Evolutionary conservation across 2,888 invertebrate genomes (phyloP).

Genomic region (Acrobasis suavella): DNA sequence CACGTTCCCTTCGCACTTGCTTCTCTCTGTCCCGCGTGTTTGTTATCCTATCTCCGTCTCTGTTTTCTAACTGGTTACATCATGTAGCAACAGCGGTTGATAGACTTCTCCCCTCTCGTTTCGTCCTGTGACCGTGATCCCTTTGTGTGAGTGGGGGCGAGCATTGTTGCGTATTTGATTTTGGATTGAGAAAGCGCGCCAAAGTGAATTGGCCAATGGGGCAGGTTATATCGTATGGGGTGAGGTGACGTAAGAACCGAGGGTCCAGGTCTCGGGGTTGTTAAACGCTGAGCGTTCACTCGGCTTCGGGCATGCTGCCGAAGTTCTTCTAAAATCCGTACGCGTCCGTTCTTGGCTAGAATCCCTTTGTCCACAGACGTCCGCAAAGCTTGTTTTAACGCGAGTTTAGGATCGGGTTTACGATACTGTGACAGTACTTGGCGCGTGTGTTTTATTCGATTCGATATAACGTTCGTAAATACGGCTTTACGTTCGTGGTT

Average conservation of each 20-base stretch:
- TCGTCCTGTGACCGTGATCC: slow-evolving; percentile 40
- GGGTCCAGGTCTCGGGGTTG: slow-evolving; percentile 71
- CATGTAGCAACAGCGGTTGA: slow-evolving; percentile 60
- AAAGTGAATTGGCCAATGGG: slow-evolving; percentile 70
- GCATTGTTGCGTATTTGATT: slow-evolving; percentile 48
- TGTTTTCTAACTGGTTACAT: slow-evolving; percentile 71
- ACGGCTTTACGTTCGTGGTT: slow-evolving; percentile 72
- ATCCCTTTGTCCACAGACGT: slow-evolving; percentile 75
- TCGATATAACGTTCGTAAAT: slow-evolving; percentile 58
- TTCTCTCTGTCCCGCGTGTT: slow-evolving; percentile 52
- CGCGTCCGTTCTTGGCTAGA: slow-evolving; percentile 56
- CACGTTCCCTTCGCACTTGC: slow-evolving; percentile 78
- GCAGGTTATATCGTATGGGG: slow-evolving; percentile 62
- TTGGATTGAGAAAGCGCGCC: slow-evolving; percentile 74
- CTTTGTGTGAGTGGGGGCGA: slow-evolving; percentile 54
- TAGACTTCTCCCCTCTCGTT: slow-evolving; percentile 58
- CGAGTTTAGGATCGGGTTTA: slow-evolving; percentile 60
- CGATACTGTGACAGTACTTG: slow-evolving; percentile 60
- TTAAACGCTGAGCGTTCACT: slow-evolving; percentile 76
- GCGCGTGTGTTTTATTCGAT: slow-evolving; percentile 75
- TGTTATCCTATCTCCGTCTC: slow-evolving; percentile 42
- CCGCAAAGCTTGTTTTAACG: slow-evolving; percentile 64
- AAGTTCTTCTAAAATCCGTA: slow-evolving; percentile 60
- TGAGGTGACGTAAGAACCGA: slow-evolving; percentile 77
- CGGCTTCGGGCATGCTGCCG: slow-evolving; percentile 65